Evolutionary conservation across 2,888 invertebrate genomes (phyloP).

Genomic region (Fragum whitleyi): DNA sequence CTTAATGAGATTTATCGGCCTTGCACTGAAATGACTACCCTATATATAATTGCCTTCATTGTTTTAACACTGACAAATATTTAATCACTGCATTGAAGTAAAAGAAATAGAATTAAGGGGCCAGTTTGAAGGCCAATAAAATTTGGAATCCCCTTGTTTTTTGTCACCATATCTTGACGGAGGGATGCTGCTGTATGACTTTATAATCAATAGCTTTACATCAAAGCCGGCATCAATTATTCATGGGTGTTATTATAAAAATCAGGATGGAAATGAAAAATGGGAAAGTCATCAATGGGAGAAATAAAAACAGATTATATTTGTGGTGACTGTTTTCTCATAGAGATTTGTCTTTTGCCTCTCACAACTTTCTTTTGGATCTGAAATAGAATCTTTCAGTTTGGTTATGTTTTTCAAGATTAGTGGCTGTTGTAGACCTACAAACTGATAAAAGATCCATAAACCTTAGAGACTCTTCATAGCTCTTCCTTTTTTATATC

Average conservation of each 20-base stretch:
- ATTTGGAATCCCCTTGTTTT: slow-evolving; percentile 28
- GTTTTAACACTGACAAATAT: no score
- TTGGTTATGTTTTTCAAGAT: no score
- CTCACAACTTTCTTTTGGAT: neutral
- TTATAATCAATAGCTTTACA: slow-evolving; percentile 38
- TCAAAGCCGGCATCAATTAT: slow-evolving; percentile 55
- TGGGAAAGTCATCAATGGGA: slow-evolving; percentile 27
- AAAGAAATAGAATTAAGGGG: neutral
- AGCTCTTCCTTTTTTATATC: no score
- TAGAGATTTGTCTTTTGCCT: neutral
- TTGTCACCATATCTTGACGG: neutral
- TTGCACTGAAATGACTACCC: no score
- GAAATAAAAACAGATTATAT: slow-evolving; percentile 31
- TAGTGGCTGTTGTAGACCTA: no score
- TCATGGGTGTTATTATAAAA: slow-evolving; percentile 51
- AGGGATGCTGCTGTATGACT: slow-evolving; percentile 13
- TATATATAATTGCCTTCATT: no score
- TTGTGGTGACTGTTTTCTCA: slow-evolving; percentile 9
- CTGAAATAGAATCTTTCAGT: no score
- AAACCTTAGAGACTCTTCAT: no score
- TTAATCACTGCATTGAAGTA: no score
- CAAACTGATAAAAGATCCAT: no score
- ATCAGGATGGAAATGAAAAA: slow-evolving; percentile 42
- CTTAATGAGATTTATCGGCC: no score
- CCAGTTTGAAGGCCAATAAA: slow-evolving; percentile 23